A percentile compares a stretch with the other conserved stretches of the same genome.
Evolutionary conservation across 2,888 invertebrate species (phyloP).

Genomic region (Meloe dianella): DNA sequence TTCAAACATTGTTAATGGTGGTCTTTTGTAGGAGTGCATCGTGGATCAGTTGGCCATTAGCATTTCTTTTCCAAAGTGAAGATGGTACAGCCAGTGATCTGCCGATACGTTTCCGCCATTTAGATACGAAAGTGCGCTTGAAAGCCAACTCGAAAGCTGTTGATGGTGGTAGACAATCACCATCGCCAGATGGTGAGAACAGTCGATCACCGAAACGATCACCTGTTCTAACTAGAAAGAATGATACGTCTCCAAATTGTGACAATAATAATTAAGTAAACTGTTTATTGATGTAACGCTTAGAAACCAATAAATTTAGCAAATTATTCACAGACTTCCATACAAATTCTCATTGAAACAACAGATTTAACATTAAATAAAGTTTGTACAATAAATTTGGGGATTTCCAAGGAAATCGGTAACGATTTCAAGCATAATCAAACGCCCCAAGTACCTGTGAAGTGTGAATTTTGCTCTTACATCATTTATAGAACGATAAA

Average conservation of each 20-base stretch:
- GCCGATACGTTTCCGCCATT: constrained; percentile 85
- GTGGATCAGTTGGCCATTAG: constrained; percentile 93
- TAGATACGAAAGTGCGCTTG: constrained; percentile 84
- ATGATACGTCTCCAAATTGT: background rate
- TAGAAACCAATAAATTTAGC: constrained; percentile 8
- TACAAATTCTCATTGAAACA: background rate
- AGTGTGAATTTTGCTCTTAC: background rate
- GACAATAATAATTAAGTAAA: background rate
- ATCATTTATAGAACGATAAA: background rate
- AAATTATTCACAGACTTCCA: background rate
- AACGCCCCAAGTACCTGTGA: background rate
- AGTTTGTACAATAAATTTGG: background rate
- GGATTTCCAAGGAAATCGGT: background rate
- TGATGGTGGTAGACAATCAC: constrained; percentile 67
- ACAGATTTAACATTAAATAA: background rate
- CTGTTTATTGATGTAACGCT: constrained; percentile 1
- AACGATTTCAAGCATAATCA: background rate
- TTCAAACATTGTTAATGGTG: constrained; percentile 11
- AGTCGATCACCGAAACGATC: constrained; percentile 63
- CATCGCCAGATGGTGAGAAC: constrained; percentile 70
- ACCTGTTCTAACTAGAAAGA: constrained; percentile 51
- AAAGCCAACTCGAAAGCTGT: constrained; percentile 62
- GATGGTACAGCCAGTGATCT: constrained; percentile 71
- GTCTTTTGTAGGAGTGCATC: constrained; percentile 71
- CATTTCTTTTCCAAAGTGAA: constrained; percentile 83